phyloP scores from a whole-genome alignment of 2,888 invertebrate genomes.

The Busseola fusca region DNA sequence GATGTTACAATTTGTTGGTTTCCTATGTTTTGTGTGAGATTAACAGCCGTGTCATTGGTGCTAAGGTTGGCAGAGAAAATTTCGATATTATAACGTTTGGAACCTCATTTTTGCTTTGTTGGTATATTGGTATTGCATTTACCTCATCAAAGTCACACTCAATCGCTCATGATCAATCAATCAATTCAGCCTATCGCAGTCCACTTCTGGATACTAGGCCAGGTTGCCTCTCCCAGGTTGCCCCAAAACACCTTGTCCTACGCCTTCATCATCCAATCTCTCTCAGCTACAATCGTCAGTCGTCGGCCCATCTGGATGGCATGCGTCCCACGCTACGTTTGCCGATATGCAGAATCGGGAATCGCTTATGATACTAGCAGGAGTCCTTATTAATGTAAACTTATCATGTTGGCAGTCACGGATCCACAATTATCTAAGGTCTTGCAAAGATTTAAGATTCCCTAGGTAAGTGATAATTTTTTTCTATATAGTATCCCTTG shows the following conservation, averaged over 20 bases:
- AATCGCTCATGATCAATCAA: background rate
- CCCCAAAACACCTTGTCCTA: background rate
- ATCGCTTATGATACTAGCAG: background rate
- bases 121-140: background rate
- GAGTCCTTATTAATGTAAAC: background rate
- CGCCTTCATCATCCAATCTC: background rate
- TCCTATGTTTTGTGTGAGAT: slow-evolving; percentile 45
- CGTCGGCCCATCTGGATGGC: background rate
- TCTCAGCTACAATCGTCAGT: background rate
- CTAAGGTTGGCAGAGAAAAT: slow-evolving; percentile 21
- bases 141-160: background rate
- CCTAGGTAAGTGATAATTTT: background rate
- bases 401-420: background rate
- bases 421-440: background rate
- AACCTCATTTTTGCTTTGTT: background rate
- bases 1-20: slow-evolving; percentile 49
- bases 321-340: background rate
- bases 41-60: slow-evolving; percentile 31
- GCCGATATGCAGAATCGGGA: background rate
- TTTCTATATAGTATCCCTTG: background rate
- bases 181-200: background rate
- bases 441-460: slow-evolving; percentile 6
- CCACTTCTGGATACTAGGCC: background rate
- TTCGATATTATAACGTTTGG: background rate
- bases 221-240: too few relatives aligned